Base-by-base conservation (phyloP, 2,888 invertebrate genomes). In the Rhogogaster chlorosoma region DNA sequence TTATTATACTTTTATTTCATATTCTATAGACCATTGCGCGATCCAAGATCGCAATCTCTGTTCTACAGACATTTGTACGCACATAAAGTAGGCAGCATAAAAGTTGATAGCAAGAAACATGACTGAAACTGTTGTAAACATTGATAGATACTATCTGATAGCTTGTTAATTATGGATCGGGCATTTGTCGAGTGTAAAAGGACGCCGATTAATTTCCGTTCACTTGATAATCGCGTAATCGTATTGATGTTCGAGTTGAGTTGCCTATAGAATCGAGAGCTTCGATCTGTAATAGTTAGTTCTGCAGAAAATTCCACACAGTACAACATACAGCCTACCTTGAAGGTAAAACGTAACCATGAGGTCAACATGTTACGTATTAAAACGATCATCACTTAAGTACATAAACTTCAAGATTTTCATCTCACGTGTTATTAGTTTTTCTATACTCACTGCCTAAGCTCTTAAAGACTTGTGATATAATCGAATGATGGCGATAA, bases 101-200 rank as follows among this genome's bases (percentile, higher is more conserved):
- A 36, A 36, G 36, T 15, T 36, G n/a, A 70, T 70, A 73, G 73
- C 22, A 45, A 75, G 1, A 75, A 75, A 75, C 75, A 22, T 75
- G 49, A 75, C 45, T 49, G 26, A 53, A 75, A 49, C 42, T 49
- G 26, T 29, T 75, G 42, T 75, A 49, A 45, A 49, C 42, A 75
- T 75, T 15, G 26, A 75, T 49, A 75, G 75, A 75, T 75, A 49
- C 26, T 15, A 75, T 75, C 45, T 49, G 26, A 75, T 49, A 75
- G 45, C 45, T 75, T 42, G 61, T 67, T 38, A 85, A 86, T 22
- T 78, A 36, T 45, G 49, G 64, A 78, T 75, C 67, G 22, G 75
- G 42, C 49, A 75, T 75, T 75, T 45, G 22, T 15, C 45, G 75
- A 49, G 42, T 42, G 4, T 26, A 42, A 49, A 75, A 75, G 49